Evolutionary conservation across 2,797 vertebrate species (phyloP).

Genomic region (Sebastes baramenuke): DNA sequence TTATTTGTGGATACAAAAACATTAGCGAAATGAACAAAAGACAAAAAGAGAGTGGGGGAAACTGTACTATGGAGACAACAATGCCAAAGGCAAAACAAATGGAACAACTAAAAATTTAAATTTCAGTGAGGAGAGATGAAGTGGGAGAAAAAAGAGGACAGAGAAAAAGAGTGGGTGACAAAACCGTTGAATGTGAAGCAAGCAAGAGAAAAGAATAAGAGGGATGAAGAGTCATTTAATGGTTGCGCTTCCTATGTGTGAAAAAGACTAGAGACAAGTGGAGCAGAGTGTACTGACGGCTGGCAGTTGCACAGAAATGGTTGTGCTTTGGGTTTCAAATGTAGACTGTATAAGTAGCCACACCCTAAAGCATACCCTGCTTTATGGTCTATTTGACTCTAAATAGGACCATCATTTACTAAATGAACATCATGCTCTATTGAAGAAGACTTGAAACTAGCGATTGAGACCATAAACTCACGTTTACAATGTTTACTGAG

Average conservation of each 20-base stretch:
- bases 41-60: background rate
- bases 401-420: too few relatives aligned
- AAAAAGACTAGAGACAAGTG: background rate
- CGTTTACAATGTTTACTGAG: too few relatives aligned
- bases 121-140: slow-evolving; percentile 7
- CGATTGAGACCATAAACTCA: too few relatives aligned
- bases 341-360: too few relatives aligned
- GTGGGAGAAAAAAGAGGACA: background rate
- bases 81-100: background rate
- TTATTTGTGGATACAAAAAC: slow-evolving; percentile 9
- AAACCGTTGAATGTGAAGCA: background rate
- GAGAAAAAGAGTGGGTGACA: background rate
- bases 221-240: background rate
- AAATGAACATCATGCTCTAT: too few relatives aligned
- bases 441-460: too few relatives aligned
- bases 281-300: background rate
- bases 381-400: too few relatives aligned
- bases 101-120: background rate
- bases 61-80: background rate
- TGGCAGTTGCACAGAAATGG: background rate
- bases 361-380: too few relatives aligned
- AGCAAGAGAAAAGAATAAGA: background rate
- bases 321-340: background rate
- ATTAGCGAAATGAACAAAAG: slow-evolving; percentile 10
- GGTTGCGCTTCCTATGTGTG: background rate